Evolutionary conservation across 2,797 vertebrate genomes (phyloP).

Genomic region (Chrysolophus pictus): DNA sequence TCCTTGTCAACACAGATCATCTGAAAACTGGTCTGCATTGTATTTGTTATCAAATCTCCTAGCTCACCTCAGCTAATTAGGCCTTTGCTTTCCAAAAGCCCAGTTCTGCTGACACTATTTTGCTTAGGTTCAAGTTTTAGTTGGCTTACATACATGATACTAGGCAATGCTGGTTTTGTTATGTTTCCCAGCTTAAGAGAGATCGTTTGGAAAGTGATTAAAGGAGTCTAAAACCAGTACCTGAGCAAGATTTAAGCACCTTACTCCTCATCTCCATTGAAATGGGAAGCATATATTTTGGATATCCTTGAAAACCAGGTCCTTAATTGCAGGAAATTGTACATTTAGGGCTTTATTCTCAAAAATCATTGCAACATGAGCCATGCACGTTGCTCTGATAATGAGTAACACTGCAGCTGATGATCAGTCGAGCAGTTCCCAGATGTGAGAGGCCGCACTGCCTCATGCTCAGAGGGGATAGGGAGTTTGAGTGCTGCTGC

Average conservation of each 20-base stretch:
- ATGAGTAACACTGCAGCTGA: not conserved
- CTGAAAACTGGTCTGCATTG: not conserved
- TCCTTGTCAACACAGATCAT: not conserved
- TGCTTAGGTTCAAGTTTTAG: not conserved
- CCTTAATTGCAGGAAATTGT: constrained; percentile 49
- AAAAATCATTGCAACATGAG: constrained; percentile 25
- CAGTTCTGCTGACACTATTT: not conserved
- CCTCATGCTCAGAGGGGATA: not conserved
- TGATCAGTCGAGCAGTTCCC: not conserved
- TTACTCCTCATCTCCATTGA: not conserved
- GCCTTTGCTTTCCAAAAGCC: constrained; percentile 12
- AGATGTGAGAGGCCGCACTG: not conserved
- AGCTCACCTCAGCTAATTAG: constrained; percentile 12
- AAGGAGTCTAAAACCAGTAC: constrained; percentile 12
- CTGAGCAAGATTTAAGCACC: not conserved
- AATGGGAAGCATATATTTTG: not conserved
- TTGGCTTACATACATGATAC: not conserved
- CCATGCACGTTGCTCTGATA: not conserved
- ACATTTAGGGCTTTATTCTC: constrained; percentile 38
- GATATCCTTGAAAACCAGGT: not conserved
- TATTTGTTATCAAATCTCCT: constrained; percentile 35
- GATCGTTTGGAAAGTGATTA: not conserved
- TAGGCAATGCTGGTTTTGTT: not conserved
- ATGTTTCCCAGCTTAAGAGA: not conserved
- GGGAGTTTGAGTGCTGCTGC: not conserved